Conservation (phyloP, 2,888 invertebrate genomes). For the Leucophenga maculata region DNA sequence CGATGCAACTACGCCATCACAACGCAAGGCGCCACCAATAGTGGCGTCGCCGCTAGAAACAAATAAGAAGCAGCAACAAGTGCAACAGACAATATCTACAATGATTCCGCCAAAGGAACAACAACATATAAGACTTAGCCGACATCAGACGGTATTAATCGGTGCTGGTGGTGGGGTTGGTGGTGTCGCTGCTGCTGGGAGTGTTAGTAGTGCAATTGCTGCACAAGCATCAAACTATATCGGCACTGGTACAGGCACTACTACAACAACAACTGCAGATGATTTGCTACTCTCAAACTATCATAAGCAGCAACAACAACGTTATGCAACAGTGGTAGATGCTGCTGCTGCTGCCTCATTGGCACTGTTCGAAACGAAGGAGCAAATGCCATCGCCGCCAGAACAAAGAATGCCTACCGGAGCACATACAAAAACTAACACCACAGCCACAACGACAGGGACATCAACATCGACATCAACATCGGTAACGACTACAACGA, state of each 20-base stretch:
- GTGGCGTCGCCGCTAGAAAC: constrained; percentile 6
- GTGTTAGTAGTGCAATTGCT: background rate
- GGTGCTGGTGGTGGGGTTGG: constrained; percentile 42
- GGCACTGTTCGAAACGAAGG: background rate
- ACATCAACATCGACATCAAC: constrained; percentile 30
- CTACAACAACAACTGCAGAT: background rate
- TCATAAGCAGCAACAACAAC: constrained; percentile 14
- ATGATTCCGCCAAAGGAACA: constrained; percentile 59
- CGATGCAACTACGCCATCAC: constrained; percentile 31
- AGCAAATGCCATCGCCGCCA: background rate
- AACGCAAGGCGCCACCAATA: constrained; percentile 30
- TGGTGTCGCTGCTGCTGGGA: background rate
- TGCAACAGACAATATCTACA: constrained; percentile 61
- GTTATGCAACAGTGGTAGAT: background rate
- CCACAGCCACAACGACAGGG: constrained; percentile 14
- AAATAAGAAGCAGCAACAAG: constrained; percentile 30
- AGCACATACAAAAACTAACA: background rate
- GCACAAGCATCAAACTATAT: background rate
- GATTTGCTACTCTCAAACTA: background rate
- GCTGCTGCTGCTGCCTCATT: background rate
- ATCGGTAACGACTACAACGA: constrained; percentile 36
- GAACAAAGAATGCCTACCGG: background rate
- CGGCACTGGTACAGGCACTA: background rate
- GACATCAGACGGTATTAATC: constrained; percentile 59
- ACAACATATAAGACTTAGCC: constrained; percentile 60